These are phyloP conservation scores for Caenorhabditis japonica DNA, from an alignment of 2,888 invertebrate species.

Conservation along the genomic window DNA sequence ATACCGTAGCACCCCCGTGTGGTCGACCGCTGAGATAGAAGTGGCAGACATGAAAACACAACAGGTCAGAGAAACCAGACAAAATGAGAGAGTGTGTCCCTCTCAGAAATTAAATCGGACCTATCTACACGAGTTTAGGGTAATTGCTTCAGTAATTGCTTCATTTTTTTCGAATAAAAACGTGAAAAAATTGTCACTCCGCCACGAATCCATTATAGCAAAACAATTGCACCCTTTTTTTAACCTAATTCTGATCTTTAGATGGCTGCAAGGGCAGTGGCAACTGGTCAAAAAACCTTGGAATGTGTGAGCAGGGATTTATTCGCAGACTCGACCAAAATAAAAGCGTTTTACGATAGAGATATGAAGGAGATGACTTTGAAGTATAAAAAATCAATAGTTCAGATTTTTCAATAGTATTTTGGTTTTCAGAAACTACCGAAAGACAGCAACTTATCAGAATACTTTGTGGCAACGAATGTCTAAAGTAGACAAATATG, in stretches of 20 bases:
- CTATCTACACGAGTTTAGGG: too few species aligned
- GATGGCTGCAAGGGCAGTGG: constrained; percentile 46
- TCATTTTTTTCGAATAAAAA: too few species aligned
- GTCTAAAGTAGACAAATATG: constrained; percentile 20
- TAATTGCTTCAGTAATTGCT: too few species aligned
- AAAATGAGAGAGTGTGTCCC: too few species aligned
- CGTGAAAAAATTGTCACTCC: too few species aligned
- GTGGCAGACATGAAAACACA: too few species aligned
- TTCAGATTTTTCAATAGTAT: not conserved
- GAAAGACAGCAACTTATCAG: constrained; percentile 18
- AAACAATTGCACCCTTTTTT: too few species aligned
- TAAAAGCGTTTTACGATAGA: constrained; percentile 34
- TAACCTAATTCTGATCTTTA: not conserved
- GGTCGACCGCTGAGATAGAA: too few species aligned
- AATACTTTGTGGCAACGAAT: constrained; percentile 12
- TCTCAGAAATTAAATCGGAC: too few species aligned
- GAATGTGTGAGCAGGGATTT: constrained; percentile 43
- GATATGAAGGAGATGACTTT: constrained; percentile 46
- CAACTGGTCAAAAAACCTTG: constrained; percentile 22
- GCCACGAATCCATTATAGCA: too few species aligned
- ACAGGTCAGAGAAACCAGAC: too few species aligned
- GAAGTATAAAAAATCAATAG: constrained; percentile 6
- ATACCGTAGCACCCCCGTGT: too few species aligned
- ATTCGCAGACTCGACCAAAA: constrained; percentile 36
- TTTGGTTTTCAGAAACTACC: constrained; percentile 38